Percentiles rank a stretch among this genome's conserved stretches.
These are phyloP conservation scores for Cyrtonyx montezumae DNA, from an alignment of 2,113 vertebrate genomes.

Conservation along the genomic window DNA sequence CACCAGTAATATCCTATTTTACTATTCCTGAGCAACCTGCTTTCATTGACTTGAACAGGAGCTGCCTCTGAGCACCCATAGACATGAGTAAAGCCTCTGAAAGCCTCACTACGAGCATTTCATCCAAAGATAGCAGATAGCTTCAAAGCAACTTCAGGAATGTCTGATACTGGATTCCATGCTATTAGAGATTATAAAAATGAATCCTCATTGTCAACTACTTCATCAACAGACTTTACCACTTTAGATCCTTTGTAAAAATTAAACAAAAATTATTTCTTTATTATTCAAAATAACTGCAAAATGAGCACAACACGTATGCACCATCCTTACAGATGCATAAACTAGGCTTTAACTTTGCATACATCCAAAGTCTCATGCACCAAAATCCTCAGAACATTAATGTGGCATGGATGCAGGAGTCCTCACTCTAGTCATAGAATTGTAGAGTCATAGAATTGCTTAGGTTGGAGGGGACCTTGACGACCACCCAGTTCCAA, in stretches of 20 bases:
- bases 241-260: not conserved
- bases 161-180: not conserved
- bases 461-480: too few relatives aligned
- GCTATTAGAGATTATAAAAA: not conserved
- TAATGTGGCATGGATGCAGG: accelerated
- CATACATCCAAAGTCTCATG: not conserved
- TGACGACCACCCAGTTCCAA: too few relatives aligned
- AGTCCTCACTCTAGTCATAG: not conserved
- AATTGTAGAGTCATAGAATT: too few relatives aligned
- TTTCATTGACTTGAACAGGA: not conserved
- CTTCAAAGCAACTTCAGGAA: not conserved
- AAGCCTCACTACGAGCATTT: not conserved
- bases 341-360: not conserved
- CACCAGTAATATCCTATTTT: not conserved
- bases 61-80: not conserved
- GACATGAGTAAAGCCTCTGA: not conserved
- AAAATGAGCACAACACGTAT: not conserved
- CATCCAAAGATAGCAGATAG: conserved; percentile 17
- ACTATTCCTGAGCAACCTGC: not conserved
- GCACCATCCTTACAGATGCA: not conserved
- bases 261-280: not conserved
- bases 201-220: not conserved
- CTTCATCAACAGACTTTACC: not conserved
- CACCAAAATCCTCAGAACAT: not conserved
- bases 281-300: not conserved